A percentile compares a stretch with the other conserved stretches of the same genome.
phyloP scores from a whole-genome alignment of 2,113 vertebrate species.

The Rhea americana region DNA sequence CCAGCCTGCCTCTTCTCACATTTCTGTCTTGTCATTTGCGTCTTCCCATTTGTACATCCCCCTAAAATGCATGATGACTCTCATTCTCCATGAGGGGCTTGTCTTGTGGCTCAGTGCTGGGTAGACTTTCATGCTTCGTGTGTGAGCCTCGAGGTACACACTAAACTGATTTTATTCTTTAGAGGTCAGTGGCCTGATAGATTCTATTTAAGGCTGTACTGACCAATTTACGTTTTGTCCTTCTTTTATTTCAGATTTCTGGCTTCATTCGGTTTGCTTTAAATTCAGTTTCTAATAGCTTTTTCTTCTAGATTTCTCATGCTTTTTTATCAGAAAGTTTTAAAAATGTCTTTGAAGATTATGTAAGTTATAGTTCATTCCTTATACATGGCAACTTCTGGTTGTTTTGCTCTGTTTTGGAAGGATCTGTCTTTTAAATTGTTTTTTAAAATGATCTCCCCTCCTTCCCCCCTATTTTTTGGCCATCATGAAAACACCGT shows the following conservation, averaged over 20 bases:
- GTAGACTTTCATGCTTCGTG: not conserved
- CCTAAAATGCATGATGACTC: not conserved
- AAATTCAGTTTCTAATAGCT: not conserved
- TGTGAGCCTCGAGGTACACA: not conserved
- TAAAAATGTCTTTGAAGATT: not conserved
- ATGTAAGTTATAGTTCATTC: not conserved
- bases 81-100: not conserved
- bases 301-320: not conserved
- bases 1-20: not conserved
- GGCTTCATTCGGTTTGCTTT: not conserved
- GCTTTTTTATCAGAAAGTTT: not conserved
- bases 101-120: rapidly evolving
- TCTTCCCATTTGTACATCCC: not conserved
- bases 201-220: not conserved
- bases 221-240: not conserved
- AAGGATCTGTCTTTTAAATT: not conserved
- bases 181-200: rapidly evolving
- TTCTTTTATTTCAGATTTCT: not conserved
- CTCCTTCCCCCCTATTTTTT: not conserved
- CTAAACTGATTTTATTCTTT: not conserved
- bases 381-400: not conserved
- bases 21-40: not conserved
- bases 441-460: not conserved
- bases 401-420: not conserved
- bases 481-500: not conserved